Evolutionary conservation across 2,888 invertebrate genomes (phyloP), one percentile per base, ranked within the genome.

Genomic region (Notocelia uddmanniana): DNA sequence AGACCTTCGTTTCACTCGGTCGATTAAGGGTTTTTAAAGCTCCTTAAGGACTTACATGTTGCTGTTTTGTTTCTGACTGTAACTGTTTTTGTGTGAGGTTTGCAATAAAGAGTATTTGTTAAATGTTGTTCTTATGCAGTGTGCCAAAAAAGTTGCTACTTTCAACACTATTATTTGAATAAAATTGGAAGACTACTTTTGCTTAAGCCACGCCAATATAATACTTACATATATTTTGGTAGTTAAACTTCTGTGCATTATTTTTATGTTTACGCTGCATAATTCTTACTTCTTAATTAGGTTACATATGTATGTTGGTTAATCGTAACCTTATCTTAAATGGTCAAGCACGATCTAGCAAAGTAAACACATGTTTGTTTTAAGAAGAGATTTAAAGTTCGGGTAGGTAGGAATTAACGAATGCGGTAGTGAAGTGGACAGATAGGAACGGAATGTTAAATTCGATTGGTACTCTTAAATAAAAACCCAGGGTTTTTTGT

Each of bases 221-320:
- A 41, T 15, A 3, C 2, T 26, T 31, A 31, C 31, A 5, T 15
- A 15, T 41, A 0, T 41, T 3, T 15, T 18, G n/a, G 31, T 52
- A 63, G 37, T 37, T 52, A 34, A 64, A 23, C 37, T 37, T 37
- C 64, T 64, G n/a, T n/a, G 64, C n/a, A 19, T 54, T 37, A 34
- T 64, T 37, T 34, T 5, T 64, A 54, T 34, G 52, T 8, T 48
- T 6, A 26, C 31, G 31, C 45, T 41, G 66, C 54, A 48, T 45
- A 59, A 71, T n/a, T n/a, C n/a, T n/a, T n/a, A n/a, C n/a, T n/a
- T n/a, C n/a, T n/a, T 71, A 70, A 71, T 71, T 60, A 67, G 71
- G 59, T 60, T 66, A 69, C 50, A 59, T 64, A 59, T 64, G 57
- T 64, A 59, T 64, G 57, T 70, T 41, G 52, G 41, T n/a, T 59